Percentiles rank a stretch among this genome's conserved stretches.
Evolutionary conservation across 2,797 vertebrate species (phyloP).

Genomic region (Peromyscus melanophrys): DNA sequence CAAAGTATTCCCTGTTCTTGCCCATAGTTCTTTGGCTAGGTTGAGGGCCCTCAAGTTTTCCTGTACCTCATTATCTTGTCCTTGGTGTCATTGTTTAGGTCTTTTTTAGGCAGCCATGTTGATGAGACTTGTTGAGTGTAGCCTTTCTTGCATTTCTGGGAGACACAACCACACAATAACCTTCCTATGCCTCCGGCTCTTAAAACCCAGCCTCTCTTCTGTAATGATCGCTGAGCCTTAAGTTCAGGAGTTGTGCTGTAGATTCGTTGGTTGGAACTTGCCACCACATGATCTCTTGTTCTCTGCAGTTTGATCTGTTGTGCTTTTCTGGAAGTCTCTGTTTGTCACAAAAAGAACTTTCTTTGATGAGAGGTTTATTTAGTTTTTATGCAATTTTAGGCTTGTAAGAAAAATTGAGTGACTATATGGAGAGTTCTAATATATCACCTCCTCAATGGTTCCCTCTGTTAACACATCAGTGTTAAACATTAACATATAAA

Average conservation of each 20-base stretch:
- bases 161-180: not conserved
- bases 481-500: not conserved
- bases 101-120: not conserved
- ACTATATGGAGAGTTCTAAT: not conserved
- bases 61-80: no score
- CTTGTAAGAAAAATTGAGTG: slow-evolving; percentile 36
- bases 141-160: not conserved
- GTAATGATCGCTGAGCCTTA: not conserved
- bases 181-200: not conserved
- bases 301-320: not conserved
- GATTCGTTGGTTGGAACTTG: no score
- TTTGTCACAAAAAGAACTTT: not conserved
- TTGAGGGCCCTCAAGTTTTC: no score
- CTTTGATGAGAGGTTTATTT: not conserved
- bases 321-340: not conserved
- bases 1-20: no score
- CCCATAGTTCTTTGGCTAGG: not conserved
- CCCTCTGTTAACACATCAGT: not conserved
- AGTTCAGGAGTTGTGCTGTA: not conserved
- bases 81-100: not conserved
- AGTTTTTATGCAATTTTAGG: not conserved
- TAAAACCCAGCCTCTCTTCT: not conserved
- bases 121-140: no score
- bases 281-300: not conserved
- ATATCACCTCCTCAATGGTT: not conserved